Evolutionary conservation across 2,797 vertebrate species (phyloP).

Genomic region (Phaenicophaeus curvirostris): DNA sequence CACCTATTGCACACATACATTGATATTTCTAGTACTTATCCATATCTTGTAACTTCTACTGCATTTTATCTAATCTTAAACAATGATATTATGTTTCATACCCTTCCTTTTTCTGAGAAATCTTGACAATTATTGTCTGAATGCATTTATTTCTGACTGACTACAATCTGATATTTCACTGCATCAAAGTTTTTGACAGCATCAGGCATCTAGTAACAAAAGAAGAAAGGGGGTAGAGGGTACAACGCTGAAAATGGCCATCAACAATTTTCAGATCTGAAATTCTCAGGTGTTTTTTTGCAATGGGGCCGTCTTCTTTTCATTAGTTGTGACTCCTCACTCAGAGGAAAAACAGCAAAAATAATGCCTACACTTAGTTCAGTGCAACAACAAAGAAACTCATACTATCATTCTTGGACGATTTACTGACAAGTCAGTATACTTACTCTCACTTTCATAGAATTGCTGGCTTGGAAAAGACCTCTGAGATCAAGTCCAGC

Average conservation of each 20-base stretch:
- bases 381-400: background rate
- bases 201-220: background rate
- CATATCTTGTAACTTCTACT: background rate
- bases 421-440: background rate
- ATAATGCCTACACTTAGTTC: background rate
- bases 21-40: too few species aligned
- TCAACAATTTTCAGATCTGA: background rate
- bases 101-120: background rate
- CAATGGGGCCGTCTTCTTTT: background rate
- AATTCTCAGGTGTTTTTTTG: background rate
- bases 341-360: background rate
- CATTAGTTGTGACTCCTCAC: background rate
- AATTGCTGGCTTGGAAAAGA: too few species aligned
- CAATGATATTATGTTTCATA: background rate
- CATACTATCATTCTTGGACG: background rate
- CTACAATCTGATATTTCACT: background rate
- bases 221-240: background rate
- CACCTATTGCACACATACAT: background rate
- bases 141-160: background rate
- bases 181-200: background rate
- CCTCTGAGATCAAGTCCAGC: too few species aligned
- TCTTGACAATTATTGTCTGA: background rate
- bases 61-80: background rate
- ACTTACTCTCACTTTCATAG: background rate
- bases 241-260: background rate